Evolutionary conservation across 1,140 invertebrate genomes (phyloP).

Genomic region (Drosophila nebulosa): DNA sequence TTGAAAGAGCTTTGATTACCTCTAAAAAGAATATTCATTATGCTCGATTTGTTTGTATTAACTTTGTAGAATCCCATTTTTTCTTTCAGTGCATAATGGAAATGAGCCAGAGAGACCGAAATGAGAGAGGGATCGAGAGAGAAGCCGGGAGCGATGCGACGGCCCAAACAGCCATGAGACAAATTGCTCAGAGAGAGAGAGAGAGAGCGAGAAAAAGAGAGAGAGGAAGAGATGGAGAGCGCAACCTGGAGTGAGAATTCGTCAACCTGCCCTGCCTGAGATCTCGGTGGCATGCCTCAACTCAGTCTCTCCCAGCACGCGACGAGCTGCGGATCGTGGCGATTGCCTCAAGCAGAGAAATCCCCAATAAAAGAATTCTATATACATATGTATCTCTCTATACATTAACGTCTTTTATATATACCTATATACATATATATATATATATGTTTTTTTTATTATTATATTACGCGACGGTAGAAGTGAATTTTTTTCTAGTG

Average conservation of each 20-base stretch:
- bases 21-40: too few relatives aligned
- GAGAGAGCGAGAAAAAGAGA: neutral
- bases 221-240: neutral
- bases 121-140: neutral
- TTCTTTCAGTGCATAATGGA: neutral
- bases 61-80: neutral
- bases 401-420: neutral
- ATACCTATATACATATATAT: neutral
- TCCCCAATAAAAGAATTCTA: slow-evolving; percentile 15
- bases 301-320: slow-evolving; percentile 50
- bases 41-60: too few relatives aligned
- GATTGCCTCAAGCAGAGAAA: slow-evolving; percentile 31
- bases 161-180: neutral
- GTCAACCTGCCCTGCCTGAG: neutral
- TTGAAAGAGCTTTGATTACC: too few relatives aligned
- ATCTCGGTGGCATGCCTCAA: slow-evolving; percentile 33
- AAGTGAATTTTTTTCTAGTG: slow-evolving; percentile 22
- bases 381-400: slow-evolving; percentile 40
- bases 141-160: neutral
- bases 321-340: slow-evolving; percentile 56
- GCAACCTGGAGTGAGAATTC: neutral
- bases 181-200: too few relatives aligned
- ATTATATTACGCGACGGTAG: slow-evolving; percentile 37
- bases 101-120: neutral
- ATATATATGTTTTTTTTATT: slow-evolving; percentile 9